Evolutionary conservation across 2,113 vertebrate genomes (phyloP).

Genomic region (Perognathus longimembris): DNA sequence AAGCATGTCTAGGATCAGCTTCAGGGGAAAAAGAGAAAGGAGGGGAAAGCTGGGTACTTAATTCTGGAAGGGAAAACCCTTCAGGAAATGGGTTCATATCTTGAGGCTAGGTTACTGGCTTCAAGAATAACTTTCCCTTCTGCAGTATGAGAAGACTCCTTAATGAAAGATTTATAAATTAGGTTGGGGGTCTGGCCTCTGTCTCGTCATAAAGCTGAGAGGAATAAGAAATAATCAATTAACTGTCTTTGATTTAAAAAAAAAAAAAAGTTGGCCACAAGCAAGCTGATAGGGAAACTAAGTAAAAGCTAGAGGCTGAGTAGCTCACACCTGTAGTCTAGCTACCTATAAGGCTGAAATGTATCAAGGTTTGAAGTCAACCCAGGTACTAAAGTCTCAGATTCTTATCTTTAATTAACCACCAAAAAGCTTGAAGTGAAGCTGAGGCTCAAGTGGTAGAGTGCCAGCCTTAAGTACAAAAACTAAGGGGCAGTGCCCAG

Average conservation of each 20-base stretch:
- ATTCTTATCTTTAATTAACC: no score
- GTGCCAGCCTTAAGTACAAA: no score
- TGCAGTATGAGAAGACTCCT: background rate
- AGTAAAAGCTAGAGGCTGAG: background rate
- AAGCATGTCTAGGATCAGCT: conserved; percentile 70
- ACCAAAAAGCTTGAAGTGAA: no score
- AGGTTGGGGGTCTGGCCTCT: background rate
- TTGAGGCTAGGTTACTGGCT: background rate
- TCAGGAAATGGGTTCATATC: conserved; percentile 1
- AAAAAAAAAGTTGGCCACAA: background rate
- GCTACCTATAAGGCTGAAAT: no score
- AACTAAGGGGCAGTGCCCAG: no score
- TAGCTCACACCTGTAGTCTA: no score
- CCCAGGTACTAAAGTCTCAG: no score
- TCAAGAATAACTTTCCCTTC: conserved; percentile 43
- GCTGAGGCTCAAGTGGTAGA: no score
- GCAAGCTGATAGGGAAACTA: background rate
- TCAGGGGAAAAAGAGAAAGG: conserved; percentile 26
- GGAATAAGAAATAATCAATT: conserved; percentile 49
- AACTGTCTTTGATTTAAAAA: background rate
- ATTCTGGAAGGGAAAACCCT: background rate
- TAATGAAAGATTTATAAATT: conserved; percentile 26
- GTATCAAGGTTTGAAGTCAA: no score
- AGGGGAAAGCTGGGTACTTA: conserved; percentile 29
- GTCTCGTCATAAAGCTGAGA: conserved; percentile 18